These are phyloP conservation scores for Florisuga fusca DNA, from an alignment of 2,797 vertebrate genomes.

Conservation along the genomic window DNA sequence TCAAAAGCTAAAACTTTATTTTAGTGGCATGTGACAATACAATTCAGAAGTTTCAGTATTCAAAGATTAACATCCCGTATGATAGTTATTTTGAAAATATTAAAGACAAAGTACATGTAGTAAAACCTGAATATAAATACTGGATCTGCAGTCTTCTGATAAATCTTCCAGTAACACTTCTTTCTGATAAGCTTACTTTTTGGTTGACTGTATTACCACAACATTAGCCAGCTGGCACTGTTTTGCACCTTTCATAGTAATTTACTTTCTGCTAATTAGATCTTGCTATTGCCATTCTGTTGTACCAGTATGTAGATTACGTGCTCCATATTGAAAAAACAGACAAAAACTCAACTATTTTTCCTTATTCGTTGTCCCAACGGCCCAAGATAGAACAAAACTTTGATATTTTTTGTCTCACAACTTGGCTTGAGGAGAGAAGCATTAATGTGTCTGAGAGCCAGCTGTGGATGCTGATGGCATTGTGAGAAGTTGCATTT, in stretches of 20 bases:
- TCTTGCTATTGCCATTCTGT: not conserved
- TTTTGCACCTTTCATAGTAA: not conserved
- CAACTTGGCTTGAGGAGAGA: not conserved
- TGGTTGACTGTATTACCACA: not conserved
- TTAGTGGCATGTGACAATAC: not conserved
- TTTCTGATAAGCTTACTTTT: not conserved
- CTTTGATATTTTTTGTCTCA: not conserved
- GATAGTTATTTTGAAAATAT: not conserved
- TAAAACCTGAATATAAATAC: not conserved
- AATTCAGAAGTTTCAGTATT: not conserved
- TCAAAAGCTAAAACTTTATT: not conserved
- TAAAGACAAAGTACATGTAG: accelerated
- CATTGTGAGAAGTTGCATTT: not conserved
- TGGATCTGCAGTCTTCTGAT: not conserved
- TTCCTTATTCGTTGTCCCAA: not conserved
- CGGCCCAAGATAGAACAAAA: not conserved
- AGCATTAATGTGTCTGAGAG: not conserved
- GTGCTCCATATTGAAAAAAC: not conserved
- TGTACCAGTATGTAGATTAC: too few species aligned
- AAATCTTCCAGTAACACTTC: accelerated
- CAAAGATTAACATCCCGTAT: not conserved
- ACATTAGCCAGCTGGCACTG: not conserved
- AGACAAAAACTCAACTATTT: too few species aligned
- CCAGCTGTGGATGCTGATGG: not conserved
- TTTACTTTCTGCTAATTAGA: not conserved